These are phyloP conservation scores for Pygoscelis antarcticus DNA, from an alignment of 2,113 vertebrate species.

Conservation along the genomic window DNA sequence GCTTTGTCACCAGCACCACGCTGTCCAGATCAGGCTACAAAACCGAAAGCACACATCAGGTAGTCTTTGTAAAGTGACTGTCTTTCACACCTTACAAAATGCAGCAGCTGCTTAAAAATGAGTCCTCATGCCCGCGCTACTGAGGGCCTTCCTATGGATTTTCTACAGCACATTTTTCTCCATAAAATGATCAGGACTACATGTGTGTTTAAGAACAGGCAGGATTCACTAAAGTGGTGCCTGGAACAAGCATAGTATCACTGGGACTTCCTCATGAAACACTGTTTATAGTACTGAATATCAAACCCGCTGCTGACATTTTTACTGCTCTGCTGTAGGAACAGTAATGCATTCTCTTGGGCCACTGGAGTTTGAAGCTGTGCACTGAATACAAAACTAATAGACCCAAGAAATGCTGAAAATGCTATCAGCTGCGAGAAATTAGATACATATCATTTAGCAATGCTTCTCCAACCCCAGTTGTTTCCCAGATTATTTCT, in stretches of 20 bases:
- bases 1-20: background rate
- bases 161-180: background rate
- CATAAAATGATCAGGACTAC: background rate
- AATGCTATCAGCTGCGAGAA: conserved; percentile 14
- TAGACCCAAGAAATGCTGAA: background rate
- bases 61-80: background rate
- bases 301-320: background rate
- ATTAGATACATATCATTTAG: background rate
- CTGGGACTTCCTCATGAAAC: background rate
- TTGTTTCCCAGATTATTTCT: conserved; percentile 45
- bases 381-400: background rate
- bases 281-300: background rate
- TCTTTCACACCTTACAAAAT: background rate
- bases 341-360: background rate
- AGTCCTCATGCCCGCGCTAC: fast-evolving
- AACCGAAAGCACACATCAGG: background rate
- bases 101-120: background rate
- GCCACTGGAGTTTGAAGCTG: background rate
- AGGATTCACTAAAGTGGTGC: background rate
- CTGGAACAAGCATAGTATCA: background rate
- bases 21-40: background rate
- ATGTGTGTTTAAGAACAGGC: background rate
- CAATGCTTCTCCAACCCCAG: background rate
- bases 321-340: background rate
- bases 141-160: background rate